Conservation (phyloP, 2,113 vertebrate species). For the Jacana jacana region DNA sequence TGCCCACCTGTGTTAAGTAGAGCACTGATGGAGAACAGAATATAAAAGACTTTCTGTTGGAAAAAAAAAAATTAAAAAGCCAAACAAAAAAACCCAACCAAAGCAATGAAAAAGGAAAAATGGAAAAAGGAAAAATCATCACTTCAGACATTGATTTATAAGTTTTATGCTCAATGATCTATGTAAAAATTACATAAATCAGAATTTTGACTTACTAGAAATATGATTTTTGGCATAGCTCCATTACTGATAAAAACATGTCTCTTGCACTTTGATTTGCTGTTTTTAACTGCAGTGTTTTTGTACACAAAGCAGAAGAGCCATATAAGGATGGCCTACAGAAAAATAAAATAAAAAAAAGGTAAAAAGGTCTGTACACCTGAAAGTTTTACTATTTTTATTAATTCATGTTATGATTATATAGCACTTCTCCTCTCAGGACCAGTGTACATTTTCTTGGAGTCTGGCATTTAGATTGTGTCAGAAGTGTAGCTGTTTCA, state of each 20-base stretch:
- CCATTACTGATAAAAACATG: not conserved
- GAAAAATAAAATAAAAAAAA: not conserved
- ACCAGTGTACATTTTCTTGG: not conserved
- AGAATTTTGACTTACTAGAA: not conserved
- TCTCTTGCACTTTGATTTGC: not conserved
- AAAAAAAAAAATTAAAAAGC: not conserved
- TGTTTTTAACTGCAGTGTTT: not conserved
- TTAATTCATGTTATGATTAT: not conserved
- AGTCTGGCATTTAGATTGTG: not conserved
- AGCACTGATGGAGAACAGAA: not conserved
- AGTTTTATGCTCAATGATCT: not conserved
- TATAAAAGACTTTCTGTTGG: not conserved
- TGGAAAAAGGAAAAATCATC: not conserved
- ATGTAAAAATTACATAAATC: not conserved
- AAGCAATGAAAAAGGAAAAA: not conserved
- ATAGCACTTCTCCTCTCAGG: not conserved
- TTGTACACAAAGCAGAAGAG: not conserved
- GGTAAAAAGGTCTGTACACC: not conserved
- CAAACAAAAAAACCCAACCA: too few relatives aligned
- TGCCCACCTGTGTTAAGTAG: not conserved
- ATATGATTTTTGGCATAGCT: not conserved
- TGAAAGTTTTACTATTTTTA: not conserved
- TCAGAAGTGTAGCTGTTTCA: not conserved
- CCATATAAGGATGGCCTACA: not conserved
- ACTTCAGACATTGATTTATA: not conserved